These are phyloP conservation scores for Xanthia togata DNA, from an alignment of 2,888 invertebrate species.

Conservation along the genomic window DNA sequence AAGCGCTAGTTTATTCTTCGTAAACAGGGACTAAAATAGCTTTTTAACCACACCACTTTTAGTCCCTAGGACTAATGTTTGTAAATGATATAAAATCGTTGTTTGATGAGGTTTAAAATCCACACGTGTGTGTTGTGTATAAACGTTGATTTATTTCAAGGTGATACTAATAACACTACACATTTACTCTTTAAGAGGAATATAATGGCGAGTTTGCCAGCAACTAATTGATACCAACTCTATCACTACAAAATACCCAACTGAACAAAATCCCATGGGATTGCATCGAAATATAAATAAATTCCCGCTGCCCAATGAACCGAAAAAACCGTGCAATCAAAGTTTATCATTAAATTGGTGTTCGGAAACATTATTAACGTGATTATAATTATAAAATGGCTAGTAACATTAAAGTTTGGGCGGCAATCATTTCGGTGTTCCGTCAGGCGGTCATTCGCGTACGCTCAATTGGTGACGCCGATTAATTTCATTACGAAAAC, in stretches of 20 bases:
- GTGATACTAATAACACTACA: not conserved
- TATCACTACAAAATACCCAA: conserved; percentile 27
- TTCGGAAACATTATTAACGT: conserved; percentile 54
- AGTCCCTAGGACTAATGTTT: too few species aligned
- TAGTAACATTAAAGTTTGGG: conserved; percentile 44
- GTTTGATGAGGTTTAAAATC: not conserved
- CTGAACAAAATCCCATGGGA: conserved; percentile 38
- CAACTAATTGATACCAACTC: not conserved
- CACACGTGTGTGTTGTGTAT: not conserved
- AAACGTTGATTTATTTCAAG: not conserved
- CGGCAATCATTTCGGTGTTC: conserved; percentile 51
- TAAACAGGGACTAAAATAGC: too few species aligned
- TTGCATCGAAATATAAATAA: conserved; percentile 29
- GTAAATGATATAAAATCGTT: not conserved
- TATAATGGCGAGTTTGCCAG: not conserved
- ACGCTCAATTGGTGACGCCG: conserved; percentile 64
- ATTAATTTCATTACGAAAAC: conserved; percentile 67
- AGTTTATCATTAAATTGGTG: conserved; percentile 53
- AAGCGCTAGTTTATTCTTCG: too few species aligned
- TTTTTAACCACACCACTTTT: too few species aligned
- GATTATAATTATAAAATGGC: conserved; percentile 60
- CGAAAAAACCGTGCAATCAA: conserved; percentile 51
- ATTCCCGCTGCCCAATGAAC: conserved; percentile 32
- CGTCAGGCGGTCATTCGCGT: conserved; percentile 50
- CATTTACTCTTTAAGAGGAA: too few species aligned